Base-by-base conservation (phyloP, 2,888 invertebrate genomes). In the Parthenolecanium corni region DNA sequence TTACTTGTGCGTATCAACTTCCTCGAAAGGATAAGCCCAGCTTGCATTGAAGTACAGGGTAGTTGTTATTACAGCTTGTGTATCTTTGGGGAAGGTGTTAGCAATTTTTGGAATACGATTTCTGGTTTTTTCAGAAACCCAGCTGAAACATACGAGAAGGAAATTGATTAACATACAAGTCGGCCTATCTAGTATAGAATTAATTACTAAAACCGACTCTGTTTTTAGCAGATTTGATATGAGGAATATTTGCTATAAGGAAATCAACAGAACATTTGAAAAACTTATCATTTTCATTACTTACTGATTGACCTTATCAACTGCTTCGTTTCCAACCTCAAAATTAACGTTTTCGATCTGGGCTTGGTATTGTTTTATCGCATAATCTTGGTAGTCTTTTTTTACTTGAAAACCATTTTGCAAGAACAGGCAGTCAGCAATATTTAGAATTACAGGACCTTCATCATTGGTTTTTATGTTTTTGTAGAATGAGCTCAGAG, bases 1-100 rank as follows among this genome's bases (percentile, higher is more conserved):
- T 68, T 80, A n/a, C n/a, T n/a, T n/a, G n/a, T n/a, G n/a, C n/a
- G n/a, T n/a, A n/a, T n/a, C n/a, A n/a, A n/a, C n/a, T n/a, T n/a
- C n/a, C n/a, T n/a, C n/a, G n/a, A n/a, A n/a, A n/a, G n/a, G n/a
- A n/a, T n/a, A n/a, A n/a, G n/a, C 76, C 87, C 87, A 87, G 66
- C 80, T 79, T 2, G 83, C 85, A 56, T 77, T 81, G 69, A 86
- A 87, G 70, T 85, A 85, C 18, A 86, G 75, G 0, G 86, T 84
- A 68, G 82, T 85, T 24, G 82, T 75, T 56, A 86, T 74, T 25
- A 84, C 80, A 6, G 83, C 75, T 65, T 75, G 79, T 0, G 85
- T 84, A 1, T 16, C 16, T 21, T 12, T n/a, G 5, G n/a, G 44
- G n/a, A n/a, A n/a, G n/a, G n/a, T n/a, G 9, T 31, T 31, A 47